Evolutionary conservation across 2,888 invertebrate species (phyloP).

Genomic region (Drosophila stalkeri): DNA sequence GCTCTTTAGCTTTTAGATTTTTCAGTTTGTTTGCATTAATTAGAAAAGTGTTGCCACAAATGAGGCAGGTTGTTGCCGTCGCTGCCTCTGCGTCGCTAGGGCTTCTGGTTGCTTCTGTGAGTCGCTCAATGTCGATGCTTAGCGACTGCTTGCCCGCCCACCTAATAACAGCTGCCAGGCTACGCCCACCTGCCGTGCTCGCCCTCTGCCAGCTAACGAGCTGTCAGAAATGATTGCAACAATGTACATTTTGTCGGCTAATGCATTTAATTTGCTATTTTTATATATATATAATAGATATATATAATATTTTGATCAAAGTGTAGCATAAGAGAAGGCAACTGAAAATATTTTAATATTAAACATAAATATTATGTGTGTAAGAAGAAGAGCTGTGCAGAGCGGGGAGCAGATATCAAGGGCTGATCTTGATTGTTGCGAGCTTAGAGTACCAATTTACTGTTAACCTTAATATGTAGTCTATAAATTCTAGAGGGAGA

Average conservation of each 20-base stretch:
- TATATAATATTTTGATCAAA: conserved; percentile 36
- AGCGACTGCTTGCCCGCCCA: conserved; percentile 12
- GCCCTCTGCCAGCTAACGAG: conserved; percentile 49
- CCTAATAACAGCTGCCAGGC: conserved; percentile 10
- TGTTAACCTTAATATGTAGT: neutral
- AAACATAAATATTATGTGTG: neutral
- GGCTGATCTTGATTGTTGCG: neutral
- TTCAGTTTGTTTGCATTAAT: conserved; percentile 29
- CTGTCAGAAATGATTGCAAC: conserved; percentile 59
- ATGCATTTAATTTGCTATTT: conserved; percentile 52
- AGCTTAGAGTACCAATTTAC: too few relatives aligned
- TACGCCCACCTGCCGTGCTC: conserved; percentile 5
- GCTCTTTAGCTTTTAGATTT: conserved; percentile 5
- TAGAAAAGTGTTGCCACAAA: conserved; percentile 40
- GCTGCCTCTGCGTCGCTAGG: neutral
- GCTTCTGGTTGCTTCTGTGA: conserved; percentile 1
- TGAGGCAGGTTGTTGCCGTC: conserved; percentile 21
- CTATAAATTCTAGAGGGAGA: neutral
- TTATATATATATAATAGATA: neutral
- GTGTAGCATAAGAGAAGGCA: neutral
- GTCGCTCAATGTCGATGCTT: conserved; percentile 52
- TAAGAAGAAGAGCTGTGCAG: neutral
- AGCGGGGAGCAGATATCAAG: neutral
- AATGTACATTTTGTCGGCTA: conserved; percentile 56
- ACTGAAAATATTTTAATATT: conserved; percentile 4